A percentile compares a stretch with the other conserved stretches of the same genome.
phyloP scores from a whole-genome alignment of 53 echinoderm and acorn worm genomes.

The Mesocentrotus franciscanus region DNA sequence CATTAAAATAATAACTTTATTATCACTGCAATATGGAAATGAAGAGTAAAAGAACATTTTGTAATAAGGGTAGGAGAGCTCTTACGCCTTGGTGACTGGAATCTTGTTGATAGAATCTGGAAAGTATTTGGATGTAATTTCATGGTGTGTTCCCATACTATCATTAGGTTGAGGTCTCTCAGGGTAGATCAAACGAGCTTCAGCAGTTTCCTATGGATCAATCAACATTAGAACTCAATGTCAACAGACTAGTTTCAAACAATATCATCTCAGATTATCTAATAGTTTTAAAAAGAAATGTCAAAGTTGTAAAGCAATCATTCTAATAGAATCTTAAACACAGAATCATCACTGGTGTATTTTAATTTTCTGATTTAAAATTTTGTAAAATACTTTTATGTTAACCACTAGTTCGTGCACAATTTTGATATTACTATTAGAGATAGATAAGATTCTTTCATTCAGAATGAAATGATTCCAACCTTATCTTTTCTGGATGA shows the following conservation, averaged over 20 bases:
- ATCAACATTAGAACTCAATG: not conserved
- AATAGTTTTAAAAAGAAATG: not conserved
- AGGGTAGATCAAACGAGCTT: conserved; percentile 70
- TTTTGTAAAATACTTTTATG: no score
- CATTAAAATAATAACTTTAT: no score
- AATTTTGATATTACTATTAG: not conserved
- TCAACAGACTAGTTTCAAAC: not conserved
- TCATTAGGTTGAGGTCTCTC: conserved; percentile 85
- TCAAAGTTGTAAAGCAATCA: no score
- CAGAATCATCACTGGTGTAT: no score
- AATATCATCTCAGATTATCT: not conserved
- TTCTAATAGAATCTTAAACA: not conserved
- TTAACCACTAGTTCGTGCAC: no score
- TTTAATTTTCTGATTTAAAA: no score
- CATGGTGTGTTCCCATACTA: conserved; percentile 87
- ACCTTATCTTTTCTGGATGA: conserved; percentile 89
- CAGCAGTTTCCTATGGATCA: conserved; percentile 68
- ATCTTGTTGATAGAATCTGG: conserved; percentile 91
- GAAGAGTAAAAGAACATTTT: not conserved
- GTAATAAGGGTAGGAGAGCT: not conserved
- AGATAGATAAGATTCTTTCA: not conserved
- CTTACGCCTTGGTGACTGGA: conserved; percentile 92
- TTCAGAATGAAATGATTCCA: not conserved
- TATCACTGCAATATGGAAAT: no score
- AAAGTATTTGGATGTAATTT: conserved; percentile 88